These are phyloP conservation scores for Protodeltote pygarga DNA, from an alignment of 2,888 invertebrate genomes.

Conservation along the genomic window DNA sequence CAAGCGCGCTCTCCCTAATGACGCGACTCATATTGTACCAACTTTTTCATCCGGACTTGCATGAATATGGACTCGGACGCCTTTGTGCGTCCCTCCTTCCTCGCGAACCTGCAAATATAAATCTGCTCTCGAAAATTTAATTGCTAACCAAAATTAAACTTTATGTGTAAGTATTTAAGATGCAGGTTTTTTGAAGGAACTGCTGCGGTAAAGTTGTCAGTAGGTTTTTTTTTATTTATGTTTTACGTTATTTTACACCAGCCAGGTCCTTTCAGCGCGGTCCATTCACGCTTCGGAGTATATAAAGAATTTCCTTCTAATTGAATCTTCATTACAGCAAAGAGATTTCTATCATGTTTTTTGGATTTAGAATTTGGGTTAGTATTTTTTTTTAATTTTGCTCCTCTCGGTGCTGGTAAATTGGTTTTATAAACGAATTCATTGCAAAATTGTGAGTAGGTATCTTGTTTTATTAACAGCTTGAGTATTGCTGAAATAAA, in stretches of 20 bases:
- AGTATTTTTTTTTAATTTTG: slow-evolving; percentile 32
- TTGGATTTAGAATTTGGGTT: slow-evolving; percentile 55
- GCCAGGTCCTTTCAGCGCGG: slow-evolving; percentile 51
- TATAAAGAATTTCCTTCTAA: slow-evolving; percentile 54
- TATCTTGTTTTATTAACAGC: too few relatives aligned
- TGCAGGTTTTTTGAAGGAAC: not conserved
- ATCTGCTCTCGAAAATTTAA: not conserved
- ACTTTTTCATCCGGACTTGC: slow-evolving; percentile 68
- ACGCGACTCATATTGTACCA: slow-evolving; percentile 70
- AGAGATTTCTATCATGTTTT: slow-evolving; percentile 51
- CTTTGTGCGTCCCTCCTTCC: slow-evolving; percentile 61
- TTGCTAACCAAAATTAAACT: slow-evolving; percentile 17
- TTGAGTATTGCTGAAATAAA: too few relatives aligned
- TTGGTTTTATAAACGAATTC: too few relatives aligned
- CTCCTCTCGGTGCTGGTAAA: too few relatives aligned
- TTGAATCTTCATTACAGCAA: slow-evolving; percentile 55
- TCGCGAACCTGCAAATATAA: slow-evolving; percentile 35
- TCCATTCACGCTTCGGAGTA: slow-evolving; percentile 63
- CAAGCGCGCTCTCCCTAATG: slow-evolving; percentile 63
- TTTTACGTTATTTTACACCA: slow-evolving; percentile 67
- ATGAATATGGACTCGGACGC: slow-evolving; percentile 67
- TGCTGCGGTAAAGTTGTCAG: slow-evolving; percentile 23
- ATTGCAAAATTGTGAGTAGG: too few relatives aligned
- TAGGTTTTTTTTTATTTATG: slow-evolving; percentile 53
- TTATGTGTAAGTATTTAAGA: not conserved